Evolutionary conservation across 2,113 vertebrate genomes (phyloP).

Genomic region (Paracyprichromis sp.): DNA sequence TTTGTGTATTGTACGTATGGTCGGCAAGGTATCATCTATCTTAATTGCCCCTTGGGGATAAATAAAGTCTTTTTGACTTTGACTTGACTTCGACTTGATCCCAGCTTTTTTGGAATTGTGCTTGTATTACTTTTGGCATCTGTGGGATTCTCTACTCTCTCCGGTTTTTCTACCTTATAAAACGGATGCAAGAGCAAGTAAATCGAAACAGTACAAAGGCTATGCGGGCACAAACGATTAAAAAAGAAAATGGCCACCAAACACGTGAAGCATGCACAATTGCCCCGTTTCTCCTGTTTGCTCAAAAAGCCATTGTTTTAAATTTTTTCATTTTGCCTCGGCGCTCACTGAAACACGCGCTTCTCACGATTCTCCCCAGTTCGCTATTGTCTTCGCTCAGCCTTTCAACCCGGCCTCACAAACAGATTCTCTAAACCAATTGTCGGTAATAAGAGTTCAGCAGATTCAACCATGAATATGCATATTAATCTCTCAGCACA

Average conservation of each 20-base stretch:
- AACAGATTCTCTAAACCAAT: conserved; percentile 31
- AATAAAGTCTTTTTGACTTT: neutral
- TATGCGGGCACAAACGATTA: neutral
- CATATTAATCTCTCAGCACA: conserved; percentile 67
- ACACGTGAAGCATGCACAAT: neutral
- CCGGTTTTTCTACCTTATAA: neutral
- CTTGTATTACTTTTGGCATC: neutral
- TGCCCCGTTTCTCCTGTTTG: neutral
- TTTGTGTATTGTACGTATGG: neutral
- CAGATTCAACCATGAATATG: conserved; percentile 72
- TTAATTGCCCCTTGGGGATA: neutral
- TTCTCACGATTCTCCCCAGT: neutral
- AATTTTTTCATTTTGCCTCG: neutral
- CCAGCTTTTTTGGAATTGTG: neutral
- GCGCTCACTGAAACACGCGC: neutral
- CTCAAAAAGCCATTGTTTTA: conserved; percentile 10
- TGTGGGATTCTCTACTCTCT: neutral
- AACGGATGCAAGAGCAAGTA: neutral
- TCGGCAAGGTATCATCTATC: neutral
- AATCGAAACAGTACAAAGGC: neutral
- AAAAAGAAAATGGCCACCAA: neutral
- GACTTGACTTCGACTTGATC: neutral
- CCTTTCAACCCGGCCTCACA: conserved; percentile 39
- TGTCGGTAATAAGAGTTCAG: conserved; percentile 82
- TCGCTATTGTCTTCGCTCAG: conserved; percentile 15